phyloP scores from a whole-genome alignment of 2,888 invertebrate genomes.

The Microchrysa polita region DNA sequence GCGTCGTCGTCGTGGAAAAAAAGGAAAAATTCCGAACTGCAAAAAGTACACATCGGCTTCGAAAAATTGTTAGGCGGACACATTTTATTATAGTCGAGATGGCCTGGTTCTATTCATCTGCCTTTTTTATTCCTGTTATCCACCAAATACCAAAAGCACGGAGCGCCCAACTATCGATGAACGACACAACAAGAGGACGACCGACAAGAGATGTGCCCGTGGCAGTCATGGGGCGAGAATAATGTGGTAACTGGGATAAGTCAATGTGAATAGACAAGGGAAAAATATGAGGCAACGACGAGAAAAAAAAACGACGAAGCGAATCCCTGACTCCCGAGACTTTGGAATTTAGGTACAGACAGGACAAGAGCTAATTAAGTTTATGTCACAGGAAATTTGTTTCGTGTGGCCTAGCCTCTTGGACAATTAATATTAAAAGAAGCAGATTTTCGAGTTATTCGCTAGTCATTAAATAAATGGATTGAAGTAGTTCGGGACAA shows the following conservation, averaged over 20 bases:
- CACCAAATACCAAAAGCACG: no score
- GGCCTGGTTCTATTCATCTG: constrained; percentile 43
- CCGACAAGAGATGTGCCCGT: not conserved
- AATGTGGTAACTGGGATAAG: constrained; percentile 20
- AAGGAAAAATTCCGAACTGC: not conserved
- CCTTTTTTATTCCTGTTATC: no score
- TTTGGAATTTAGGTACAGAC: constrained; percentile 34
- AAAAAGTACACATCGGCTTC: constrained; percentile 8
- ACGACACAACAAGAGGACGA: constrained; percentile 43
- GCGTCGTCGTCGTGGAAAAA: constrained; percentile 26
- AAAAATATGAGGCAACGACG: constrained; percentile 24
- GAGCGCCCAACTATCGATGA: constrained; percentile 27
- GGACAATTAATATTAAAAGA: constrained; percentile 61
- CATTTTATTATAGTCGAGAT: constrained; percentile 44
- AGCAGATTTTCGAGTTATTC: constrained; percentile 47
- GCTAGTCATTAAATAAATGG: constrained; percentile 42
- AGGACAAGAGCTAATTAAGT: constrained; percentile 64
- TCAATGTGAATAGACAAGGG: not conserved
- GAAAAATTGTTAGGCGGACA: constrained; percentile 45
- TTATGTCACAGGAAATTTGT: constrained; percentile 65
- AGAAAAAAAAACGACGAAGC: not conserved
- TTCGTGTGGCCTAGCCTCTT: constrained; percentile 61
- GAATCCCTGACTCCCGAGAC: no score
- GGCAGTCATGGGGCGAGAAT: not conserved
- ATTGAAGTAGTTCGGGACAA: not conserved